A percentile compares a stretch with the other conserved stretches of the same genome.
Evolutionary conservation across 2,888 invertebrate species (phyloP).

Genomic region (Drosophila anceps): DNA sequence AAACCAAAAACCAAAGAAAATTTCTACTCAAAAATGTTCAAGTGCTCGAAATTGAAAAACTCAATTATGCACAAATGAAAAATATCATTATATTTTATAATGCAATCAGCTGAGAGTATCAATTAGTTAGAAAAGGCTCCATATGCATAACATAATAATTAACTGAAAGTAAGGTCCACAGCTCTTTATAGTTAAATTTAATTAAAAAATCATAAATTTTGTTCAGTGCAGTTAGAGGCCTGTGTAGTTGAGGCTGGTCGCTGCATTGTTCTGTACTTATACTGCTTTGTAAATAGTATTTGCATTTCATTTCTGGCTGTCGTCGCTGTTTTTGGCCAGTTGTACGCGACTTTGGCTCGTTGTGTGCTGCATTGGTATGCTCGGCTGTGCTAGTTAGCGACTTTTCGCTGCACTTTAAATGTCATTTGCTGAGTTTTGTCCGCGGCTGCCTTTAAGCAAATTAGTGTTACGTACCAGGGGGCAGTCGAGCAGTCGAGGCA

Average conservation of each 20-base stretch:
- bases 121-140: too few relatives aligned
- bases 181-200: background rate
- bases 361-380: background rate
- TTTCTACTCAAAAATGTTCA: background rate
- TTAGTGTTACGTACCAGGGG: constrained; percentile 59
- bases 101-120: background rate
- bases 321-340: constrained; percentile 25
- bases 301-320: constrained; percentile 69
- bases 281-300: constrained; percentile 68
- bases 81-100: background rate
- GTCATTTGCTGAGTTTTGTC: constrained; percentile 70
- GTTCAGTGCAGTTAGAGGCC: background rate
- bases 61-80: background rate
- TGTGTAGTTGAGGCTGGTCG: constrained; percentile 4
- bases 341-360: background rate
- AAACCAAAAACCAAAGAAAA: background rate
- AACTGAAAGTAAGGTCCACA: background rate
- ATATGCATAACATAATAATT: background rate
- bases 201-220: background rate
- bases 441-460: constrained; percentile 73
- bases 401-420: constrained; percentile 79
- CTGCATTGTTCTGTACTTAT: constrained; percentile 65
- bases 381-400: constrained; percentile 68
- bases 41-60: background rate
- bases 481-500: constrained; percentile 22